Base-by-base conservation (phyloP, 2,888 invertebrate genomes). In the Maniola hyperantus region DNA sequence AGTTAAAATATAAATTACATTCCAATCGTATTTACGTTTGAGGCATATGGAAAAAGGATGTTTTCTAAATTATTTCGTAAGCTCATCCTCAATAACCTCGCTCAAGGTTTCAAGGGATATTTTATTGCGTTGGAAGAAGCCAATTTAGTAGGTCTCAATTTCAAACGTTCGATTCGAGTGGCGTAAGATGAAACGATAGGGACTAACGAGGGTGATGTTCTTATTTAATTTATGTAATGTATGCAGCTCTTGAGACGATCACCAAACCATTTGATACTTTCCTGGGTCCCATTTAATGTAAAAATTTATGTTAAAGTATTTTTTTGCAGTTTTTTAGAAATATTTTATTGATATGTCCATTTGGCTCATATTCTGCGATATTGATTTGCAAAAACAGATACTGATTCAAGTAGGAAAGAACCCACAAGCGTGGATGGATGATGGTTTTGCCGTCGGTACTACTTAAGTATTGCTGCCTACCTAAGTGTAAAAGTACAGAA, bases 221-320 rank as follows among this genome's bases (percentile, higher is more conserved):
- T 70, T 74, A 72, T 72, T 74, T 71, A 71, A 72, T 72, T 74
- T 71, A 71, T 66, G 58, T 55, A 72, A 73, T 75, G 73, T 73
- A 77, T 74, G 73, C 67, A 65, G 57, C 75, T 70, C 73, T 42
- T n/a, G 75, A 72, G 73, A 71, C 53, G 48, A 34, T 61, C 33
- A 33, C 20, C 18, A 33, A 48, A 18, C 42, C 50, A 67, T 61
- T 46, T 44, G 44, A 65, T 62, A 62, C 61, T 58, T 51, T 53
- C 34, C 54, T 36, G 20, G 53, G 50, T 53, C n/a, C 26, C 58
- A 46, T 51, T 18, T 36, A 7, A 46, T 55, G 18, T 8, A 57
- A 7, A 18, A 11, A 20, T 20, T 13, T 1, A 42, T 59, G 44
- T 34, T 15, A 15, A 8, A 18, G 18, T 50, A 2, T 20, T 20